Evolutionary conservation across 2,888 invertebrate genomes (phyloP), one percentile per base, ranked within the genome.

Genomic region (Embidobia sp.): DNA sequence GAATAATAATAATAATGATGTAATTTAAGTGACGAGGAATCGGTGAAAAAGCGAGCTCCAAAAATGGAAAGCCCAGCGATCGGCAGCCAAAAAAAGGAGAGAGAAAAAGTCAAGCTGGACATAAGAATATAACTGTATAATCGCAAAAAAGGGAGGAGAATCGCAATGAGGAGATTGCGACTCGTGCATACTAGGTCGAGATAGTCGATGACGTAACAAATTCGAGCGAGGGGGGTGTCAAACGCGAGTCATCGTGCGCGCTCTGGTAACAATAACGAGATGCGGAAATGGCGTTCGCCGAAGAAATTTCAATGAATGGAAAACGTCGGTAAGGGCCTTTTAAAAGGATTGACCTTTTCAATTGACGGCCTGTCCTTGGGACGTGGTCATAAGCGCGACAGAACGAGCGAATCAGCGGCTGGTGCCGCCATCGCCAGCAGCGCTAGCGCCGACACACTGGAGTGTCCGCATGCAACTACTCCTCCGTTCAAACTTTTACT

Each of bases 271-370:
- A 77, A 79, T 74, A 78, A 80, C 77, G 77, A 76, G 79, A 79
- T 78, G 74, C 81, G 81, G 81, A 82, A 80, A 80, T 74, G 74
- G 72, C 77, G 63, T 73, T 79, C 66, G 72, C 61, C 81, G 79
- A 84, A 84, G 84, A 85, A 85, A 86, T 87, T 85, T 85, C 83
- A 85, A 87, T 88, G 85, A 87, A 87, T 85, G 85, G 82, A 85
- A 87, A 87, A 86, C 83, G 83, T 81, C 81, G 82, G 80, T 80
- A 86, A 86, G 85, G 84, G 84, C 82, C 84, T 81, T 77, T 87
- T 87, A 86, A 88, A 88, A 88, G 83, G 85, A 87, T 86, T 86
- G 86, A 88, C 85, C 88, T 88, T 87, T 85, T 86, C 88, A 88
- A 88, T 88, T 85, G 84, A 86, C 85, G 81, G 67, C 59, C 80